Conservation (phyloP, 2,113 vertebrate species). For the Nothocercus nigrocapillus region DNA sequence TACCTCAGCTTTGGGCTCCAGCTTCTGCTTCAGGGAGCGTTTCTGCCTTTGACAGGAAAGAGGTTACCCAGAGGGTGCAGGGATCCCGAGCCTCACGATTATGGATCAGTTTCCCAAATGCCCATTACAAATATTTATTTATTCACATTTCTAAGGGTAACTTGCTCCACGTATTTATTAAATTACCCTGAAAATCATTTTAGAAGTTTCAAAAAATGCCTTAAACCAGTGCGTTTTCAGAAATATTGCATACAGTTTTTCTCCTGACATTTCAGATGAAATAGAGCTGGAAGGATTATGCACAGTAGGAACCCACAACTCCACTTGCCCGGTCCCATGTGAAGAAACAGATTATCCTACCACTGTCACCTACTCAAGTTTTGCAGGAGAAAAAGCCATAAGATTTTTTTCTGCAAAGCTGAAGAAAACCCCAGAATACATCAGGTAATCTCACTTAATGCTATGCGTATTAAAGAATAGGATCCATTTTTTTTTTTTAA, state of each 20-base stretch:
- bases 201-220: not conserved
- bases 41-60: not conserved
- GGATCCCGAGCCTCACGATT: not conserved
- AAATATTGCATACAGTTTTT: not conserved
- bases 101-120: not conserved
- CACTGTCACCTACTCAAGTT: slow-evolving; percentile 76
- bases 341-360: slow-evolving; percentile 79
- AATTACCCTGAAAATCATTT: not conserved
- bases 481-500: not conserved
- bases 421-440: slow-evolving; percentile 73
- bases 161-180: not conserved
- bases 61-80: too few relatives aligned
- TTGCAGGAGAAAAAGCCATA: slow-evolving; percentile 72
- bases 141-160: not conserved
- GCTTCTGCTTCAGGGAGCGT: not conserved
- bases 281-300: slow-evolving; percentile 75
- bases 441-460: slow-evolving; percentile 64
- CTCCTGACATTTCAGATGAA: slow-evolving; percentile 66
- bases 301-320: slow-evolving; percentile 77
- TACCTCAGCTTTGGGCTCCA: not conserved
- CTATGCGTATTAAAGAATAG: not conserved
- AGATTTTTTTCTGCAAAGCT: slow-evolving; percentile 73
- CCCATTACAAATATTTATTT: not conserved
- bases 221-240: not conserved
- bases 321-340: slow-evolving; percentile 79